Evolutionary conservation across 2,113 vertebrate species (phyloP).

Genomic region (Hypocryptadius cinnamomeus): DNA sequence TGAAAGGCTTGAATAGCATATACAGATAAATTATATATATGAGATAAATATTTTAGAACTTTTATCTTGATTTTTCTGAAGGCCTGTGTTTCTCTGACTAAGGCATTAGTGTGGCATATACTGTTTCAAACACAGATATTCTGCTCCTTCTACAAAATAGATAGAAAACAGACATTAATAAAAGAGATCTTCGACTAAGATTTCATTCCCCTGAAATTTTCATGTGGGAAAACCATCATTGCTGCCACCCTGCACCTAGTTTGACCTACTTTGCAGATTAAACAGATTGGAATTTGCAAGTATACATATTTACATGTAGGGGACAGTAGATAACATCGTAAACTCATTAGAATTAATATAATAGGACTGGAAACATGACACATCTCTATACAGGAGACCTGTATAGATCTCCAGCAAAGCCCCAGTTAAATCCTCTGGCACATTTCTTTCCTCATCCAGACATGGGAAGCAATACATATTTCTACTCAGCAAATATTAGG

Average conservation of each 20-base stretch:
- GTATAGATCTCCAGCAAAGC: neutral
- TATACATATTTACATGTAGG: slow-evolving; percentile 19
- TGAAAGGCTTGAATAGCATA: neutral
- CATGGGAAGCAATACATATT: neutral
- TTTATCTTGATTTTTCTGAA: slow-evolving; percentile 1
- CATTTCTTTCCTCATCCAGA: neutral
- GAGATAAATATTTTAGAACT: neutral
- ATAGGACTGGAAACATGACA: neutral
- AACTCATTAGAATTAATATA: neutral
- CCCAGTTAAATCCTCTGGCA: neutral
- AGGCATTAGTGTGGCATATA: neutral
- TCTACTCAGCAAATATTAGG: neutral
- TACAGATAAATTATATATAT: neutral
- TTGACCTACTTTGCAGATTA: neutral
- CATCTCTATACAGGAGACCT: neutral
- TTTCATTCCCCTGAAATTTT: neutral
- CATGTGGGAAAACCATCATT: neutral
- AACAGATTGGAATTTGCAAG: neutral
- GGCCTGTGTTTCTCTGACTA: neutral
- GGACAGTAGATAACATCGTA: neutral
- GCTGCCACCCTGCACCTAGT: neutral
- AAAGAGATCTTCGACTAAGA: neutral
- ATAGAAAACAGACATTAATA: neutral
- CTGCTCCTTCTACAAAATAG: neutral
- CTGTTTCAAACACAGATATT: neutral